Conservation (phyloP, 2,113 vertebrate genomes). For the Rissa tridactyla region DNA sequence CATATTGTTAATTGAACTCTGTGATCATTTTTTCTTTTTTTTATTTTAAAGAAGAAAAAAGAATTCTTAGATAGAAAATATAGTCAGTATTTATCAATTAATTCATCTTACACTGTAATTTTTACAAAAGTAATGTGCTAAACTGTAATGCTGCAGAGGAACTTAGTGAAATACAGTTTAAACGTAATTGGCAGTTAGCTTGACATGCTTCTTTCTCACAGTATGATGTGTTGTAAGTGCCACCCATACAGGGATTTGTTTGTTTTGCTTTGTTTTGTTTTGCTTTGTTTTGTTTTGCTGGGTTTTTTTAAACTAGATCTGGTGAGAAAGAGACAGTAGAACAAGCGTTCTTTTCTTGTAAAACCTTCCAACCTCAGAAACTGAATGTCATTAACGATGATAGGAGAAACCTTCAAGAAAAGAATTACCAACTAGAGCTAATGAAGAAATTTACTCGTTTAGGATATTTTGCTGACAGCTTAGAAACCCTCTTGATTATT, state of each 20-base stretch:
- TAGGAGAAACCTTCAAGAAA: neutral
- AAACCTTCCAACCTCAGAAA: neutral
- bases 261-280: neutral
- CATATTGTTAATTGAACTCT: neutral
- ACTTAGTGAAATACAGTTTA: neutral
- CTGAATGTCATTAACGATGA: neutral
- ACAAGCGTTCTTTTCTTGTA: neutral
- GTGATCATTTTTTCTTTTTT: neutral
- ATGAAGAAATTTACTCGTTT: neutral
- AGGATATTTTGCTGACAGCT: neutral
- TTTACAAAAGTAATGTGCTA: neutral
- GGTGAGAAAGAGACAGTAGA: neutral
- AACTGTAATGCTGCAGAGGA: neutral
- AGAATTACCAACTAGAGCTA: neutral
- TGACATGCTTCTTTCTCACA: neutral
- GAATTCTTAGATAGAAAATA: neutral
- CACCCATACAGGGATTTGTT: neutral
- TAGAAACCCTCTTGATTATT: neutral
- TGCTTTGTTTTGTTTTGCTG: neutral
- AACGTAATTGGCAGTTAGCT: neutral
- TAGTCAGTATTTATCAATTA: neutral
- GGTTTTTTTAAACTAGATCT: neutral
- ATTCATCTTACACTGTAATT: neutral
- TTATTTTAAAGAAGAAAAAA: neutral
- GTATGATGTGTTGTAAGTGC: neutral